Evolutionary conservation across 2,797 vertebrate genomes (phyloP).

Genomic region (Orientallactaga sibirica): DNA sequence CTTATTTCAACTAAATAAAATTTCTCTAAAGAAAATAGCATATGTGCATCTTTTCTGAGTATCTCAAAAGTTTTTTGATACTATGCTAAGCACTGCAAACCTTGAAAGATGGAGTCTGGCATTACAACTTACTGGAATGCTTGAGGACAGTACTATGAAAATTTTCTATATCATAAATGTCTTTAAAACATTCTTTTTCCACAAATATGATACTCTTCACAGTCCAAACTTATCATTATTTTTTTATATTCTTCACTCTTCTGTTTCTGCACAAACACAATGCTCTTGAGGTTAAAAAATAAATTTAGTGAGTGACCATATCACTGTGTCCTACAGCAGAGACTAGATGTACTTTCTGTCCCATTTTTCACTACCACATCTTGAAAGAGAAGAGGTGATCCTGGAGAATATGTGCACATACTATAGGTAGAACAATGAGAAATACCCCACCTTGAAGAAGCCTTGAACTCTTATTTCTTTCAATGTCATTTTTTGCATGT

Average conservation of each 20-base stretch:
- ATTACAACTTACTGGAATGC: not conserved
- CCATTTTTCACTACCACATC: not conserved
- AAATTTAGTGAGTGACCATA: not conserved
- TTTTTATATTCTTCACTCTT: not conserved
- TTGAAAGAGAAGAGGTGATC: accelerated
- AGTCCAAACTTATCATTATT: not conserved
- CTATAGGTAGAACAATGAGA: accelerated
- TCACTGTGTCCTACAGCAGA: accelerated
- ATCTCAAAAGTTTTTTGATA: not conserved
- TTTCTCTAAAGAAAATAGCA: not conserved
- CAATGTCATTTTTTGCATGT: too few species aligned
- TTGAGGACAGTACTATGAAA: not conserved
- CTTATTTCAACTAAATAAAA: not conserved
- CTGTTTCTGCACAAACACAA: not conserved
- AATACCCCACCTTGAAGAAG: accelerated
- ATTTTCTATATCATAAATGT: not conserved
- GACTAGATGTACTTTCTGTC: not conserved
- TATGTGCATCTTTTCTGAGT: accelerated
- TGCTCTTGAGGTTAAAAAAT: not conserved
- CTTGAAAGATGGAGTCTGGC: not conserved
- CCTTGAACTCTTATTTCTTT: not conserved
- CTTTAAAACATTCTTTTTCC: not conserved
- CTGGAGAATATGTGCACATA: accelerated
- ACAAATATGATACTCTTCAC: too few species aligned
- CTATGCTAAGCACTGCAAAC: not conserved